Percentiles rank a stretch among this genome's conserved stretches.
Evolutionary conservation across 2,888 invertebrate genomes (phyloP).

Genomic region (Hirtodrosophila histrioides): DNA sequence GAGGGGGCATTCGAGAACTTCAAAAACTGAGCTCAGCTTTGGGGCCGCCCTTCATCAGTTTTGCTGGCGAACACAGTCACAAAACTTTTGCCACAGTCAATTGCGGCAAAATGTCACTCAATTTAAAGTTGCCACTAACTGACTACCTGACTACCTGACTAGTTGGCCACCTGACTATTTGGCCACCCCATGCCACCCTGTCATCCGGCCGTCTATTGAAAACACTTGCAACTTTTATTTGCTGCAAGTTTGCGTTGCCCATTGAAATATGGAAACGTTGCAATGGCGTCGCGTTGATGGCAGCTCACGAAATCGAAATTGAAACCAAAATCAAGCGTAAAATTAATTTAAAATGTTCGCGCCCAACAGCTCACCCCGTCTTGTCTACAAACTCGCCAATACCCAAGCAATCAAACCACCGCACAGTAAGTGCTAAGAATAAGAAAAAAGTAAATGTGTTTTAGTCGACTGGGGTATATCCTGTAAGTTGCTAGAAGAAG

Average conservation of each 20-base stretch:
- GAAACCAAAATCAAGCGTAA: constrained; percentile 76
- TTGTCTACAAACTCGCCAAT: background rate
- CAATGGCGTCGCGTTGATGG: constrained; percentile 32
- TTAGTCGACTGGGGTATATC: too few species aligned
- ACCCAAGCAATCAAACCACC: constrained; percentile 3
- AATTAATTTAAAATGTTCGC: constrained; percentile 72
- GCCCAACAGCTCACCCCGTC: constrained; percentile 15
- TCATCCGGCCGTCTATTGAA: constrained; percentile 15
- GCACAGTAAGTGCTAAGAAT: constrained; percentile 46
- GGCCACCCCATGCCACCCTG: constrained; percentile 1
- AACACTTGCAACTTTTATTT: constrained; percentile 58
- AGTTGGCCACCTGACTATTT: constrained; percentile 5
- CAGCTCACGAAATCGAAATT: constrained; percentile 62
- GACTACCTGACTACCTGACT: constrained; percentile 38
- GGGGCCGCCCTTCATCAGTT: constrained; percentile 27
- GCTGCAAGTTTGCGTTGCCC: constrained; percentile 56
- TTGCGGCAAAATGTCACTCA: constrained; percentile 78
- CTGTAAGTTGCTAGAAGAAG: too few species aligned
- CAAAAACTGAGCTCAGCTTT: constrained; percentile 27
- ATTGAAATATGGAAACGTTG: constrained; percentile 48
- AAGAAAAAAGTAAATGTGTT: constrained; percentile 12
- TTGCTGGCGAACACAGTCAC: constrained; percentile 29
- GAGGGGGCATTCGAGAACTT: background rate
- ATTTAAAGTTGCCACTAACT: constrained; percentile 68
- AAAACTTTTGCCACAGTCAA: constrained; percentile 69